A percentile compares a stretch with the other conserved stretches of the same genome.
Evolutionary conservation across 2,113 vertebrate species (phyloP).

Genomic region (Cyprinodon brontotheroides): DNA sequence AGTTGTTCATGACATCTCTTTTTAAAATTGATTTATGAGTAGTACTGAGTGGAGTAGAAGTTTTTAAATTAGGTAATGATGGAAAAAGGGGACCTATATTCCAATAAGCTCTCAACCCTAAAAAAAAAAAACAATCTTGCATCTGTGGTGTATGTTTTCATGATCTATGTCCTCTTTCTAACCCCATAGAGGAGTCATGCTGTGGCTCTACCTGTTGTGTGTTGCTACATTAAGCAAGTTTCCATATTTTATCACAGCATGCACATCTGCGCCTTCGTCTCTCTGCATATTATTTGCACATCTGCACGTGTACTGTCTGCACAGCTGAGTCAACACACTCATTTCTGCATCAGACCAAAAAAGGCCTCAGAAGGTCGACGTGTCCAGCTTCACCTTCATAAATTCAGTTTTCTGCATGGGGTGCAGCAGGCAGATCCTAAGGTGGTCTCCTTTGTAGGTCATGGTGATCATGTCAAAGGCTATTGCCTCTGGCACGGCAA

Average conservation of each 20-base stretch:
- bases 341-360: not conserved
- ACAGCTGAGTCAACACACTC: constrained; percentile 45
- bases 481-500: constrained; percentile 92
- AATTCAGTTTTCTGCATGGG: constrained; percentile 87
- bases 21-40: constrained; percentile 34
- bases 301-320: not conserved
- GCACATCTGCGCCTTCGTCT: constrained; percentile 18
- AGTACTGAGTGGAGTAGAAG: constrained; percentile 12
- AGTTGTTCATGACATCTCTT: constrained; percentile 14
- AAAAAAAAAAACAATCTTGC: not conserved
- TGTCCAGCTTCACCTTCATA: constrained; percentile 85
- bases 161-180: constrained; percentile 15
- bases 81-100: not conserved
- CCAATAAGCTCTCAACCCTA: constrained; percentile 2
- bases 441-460: constrained; percentile 86
- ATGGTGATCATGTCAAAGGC: constrained; percentile 90
- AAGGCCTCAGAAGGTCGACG: not conserved
- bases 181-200: constrained; percentile 9
- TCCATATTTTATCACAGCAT: not conserved
- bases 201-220: not conserved
- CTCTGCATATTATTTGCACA: not conserved
- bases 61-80: not conserved
- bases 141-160: constrained; percentile 4
- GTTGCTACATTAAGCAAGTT: not conserved
- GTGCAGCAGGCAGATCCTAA: constrained; percentile 89